A percentile compares a stretch with the other conserved stretches of the same genome.
Conservation (phyloP, 2,888 invertebrate genomes). For the Gandaritis pyraliata region DNA sequence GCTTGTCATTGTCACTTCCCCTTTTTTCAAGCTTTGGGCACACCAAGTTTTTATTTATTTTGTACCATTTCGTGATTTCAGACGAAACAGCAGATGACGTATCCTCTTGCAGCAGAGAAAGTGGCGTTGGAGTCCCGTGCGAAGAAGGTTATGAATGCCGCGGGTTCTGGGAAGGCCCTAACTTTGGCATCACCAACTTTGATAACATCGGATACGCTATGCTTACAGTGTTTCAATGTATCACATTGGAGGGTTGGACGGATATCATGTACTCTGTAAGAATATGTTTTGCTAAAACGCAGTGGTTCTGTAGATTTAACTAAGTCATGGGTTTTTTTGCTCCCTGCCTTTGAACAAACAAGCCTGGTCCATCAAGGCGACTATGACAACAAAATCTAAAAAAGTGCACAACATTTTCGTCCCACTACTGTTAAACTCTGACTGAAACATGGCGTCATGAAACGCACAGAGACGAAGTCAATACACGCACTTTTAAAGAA, state of each 20-base stretch:
- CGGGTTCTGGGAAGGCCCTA: constrained; percentile 91
- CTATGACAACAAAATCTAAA: no score
- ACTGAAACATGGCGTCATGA: no score
- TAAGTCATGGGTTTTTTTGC: no score
- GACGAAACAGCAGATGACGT: constrained; percentile 56
- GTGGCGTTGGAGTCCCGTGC: constrained; percentile 87
- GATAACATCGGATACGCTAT: constrained; percentile 99
- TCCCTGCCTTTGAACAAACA: no score
- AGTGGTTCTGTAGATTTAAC: no score
- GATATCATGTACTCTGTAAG: constrained; percentile 96
- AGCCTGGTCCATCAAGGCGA: no score
- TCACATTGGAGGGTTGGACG: constrained; percentile 99
- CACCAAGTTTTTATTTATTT: no score
- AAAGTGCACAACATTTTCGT: no score
- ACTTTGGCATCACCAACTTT: constrained; percentile 98
- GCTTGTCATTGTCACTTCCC: no score
- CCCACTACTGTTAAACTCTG: no score
- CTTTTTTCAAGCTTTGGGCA: no score
- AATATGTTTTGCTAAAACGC: not conserved
- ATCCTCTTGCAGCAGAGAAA: constrained; percentile 82
- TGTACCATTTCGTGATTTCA: constrained; percentile 38
- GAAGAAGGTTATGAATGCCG: constrained; percentile 73
- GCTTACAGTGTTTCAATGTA: constrained; percentile 99
- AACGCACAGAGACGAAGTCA: not conserved
- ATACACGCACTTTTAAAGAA: not conserved